A percentile compares a stretch with the other conserved stretches of the same genome.
Conservation (phyloP, 2,797 vertebrate genomes). For the Esox masquinongy region DNA sequence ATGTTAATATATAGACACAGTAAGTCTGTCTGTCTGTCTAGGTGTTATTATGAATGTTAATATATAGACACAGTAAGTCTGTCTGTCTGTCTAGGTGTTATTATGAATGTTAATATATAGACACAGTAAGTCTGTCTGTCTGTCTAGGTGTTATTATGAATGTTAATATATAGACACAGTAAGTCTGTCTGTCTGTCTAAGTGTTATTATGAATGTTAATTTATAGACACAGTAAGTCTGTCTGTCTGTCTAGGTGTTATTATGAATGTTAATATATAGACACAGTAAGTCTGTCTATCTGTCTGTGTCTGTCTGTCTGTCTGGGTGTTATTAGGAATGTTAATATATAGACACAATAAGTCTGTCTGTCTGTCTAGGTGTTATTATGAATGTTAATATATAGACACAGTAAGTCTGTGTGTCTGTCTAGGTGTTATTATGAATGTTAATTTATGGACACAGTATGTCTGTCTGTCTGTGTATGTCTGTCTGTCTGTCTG, state of each 20-base stretch:
- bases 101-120: no score
- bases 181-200: constrained; percentile 4
- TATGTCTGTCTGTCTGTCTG: neutral
- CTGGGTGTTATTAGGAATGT: neutral
- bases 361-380: constrained; percentile 5
- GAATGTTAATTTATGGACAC: no score
- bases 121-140: no score
- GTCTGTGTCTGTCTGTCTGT: constrained; percentile 5
- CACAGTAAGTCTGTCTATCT: neutral
- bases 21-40: no score
- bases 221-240: neutral
- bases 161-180: neutral
- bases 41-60: no score
- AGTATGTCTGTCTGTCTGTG: neutral
- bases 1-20: no score
- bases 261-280: no score
- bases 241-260: neutral
- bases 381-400: neutral
- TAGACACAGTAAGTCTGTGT: neutral
- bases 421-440: neutral
- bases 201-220: neutral
- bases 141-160: neutral
- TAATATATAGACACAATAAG: neutral
- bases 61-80: no score
- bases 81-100: no score